Evolutionary conservation across 53 echinoderm and acorn worm species (phyloP).

Genomic region (Luidia sarsii): DNA sequence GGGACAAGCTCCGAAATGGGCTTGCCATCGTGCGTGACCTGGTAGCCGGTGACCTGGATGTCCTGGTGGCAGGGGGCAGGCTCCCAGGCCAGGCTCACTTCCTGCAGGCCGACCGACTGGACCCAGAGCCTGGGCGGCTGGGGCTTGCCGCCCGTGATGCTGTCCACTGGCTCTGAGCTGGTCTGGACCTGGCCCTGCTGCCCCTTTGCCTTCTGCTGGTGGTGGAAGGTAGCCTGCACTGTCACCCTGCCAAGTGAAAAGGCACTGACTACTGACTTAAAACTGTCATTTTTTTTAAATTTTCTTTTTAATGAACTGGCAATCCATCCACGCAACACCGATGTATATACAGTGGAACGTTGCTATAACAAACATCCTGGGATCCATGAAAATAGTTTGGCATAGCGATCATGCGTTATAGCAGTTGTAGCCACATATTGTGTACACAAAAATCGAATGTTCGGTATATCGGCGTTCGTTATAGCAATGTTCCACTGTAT

Average conservation of each 20-base stretch:
- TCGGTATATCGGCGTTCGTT: no score
- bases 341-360: no score
- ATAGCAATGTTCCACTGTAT: no score
- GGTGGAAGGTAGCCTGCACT: slow-evolving; percentile 65
- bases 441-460: no score
- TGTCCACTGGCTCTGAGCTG: slow-evolving; percentile 25
- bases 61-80: slow-evolving; percentile 74
- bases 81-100: slow-evolving; percentile 62
- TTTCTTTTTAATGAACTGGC: no score
- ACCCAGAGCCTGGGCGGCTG: slow-evolving; percentile 52
- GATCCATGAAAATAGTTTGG: no score
- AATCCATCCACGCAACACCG: no score
- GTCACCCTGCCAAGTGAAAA: slow-evolving; percentile 63
- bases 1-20: slow-evolving; percentile 54
- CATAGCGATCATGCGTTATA: no score
- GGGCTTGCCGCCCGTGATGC: slow-evolving; percentile 70
- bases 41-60: slow-evolving; percentile 66
- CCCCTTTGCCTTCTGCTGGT: slow-evolving; percentile 25
- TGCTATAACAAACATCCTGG: no score
- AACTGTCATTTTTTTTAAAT: no score
- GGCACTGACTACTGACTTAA: no score
- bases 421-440: no score
- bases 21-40: slow-evolving; percentile 57
- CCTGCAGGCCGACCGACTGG: slow-evolving; percentile 55
- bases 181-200: slow-evolving; percentile 26